These are phyloP conservation scores for Nerophis ophidion DNA, from an alignment of 2,113 vertebrate species.

Conservation along the genomic window DNA sequence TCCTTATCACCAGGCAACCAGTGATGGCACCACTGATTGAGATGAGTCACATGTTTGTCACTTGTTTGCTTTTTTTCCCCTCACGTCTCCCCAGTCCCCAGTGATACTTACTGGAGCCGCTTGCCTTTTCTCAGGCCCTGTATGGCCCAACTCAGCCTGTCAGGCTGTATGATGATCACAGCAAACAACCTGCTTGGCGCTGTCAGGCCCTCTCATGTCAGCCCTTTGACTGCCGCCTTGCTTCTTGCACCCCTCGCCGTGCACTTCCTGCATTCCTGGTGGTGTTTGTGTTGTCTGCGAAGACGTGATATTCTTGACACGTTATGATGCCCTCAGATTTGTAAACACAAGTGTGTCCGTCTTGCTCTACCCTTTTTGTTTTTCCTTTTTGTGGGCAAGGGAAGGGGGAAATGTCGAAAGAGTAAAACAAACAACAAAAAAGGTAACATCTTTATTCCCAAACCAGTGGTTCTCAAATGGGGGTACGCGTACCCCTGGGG, in stretches of 20 bases:
- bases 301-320: slow-evolving; percentile 15
- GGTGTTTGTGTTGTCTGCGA: slow-evolving; percentile 26
- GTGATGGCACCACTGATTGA: slow-evolving; percentile 42
- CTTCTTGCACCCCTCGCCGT: slow-evolving; percentile 38
- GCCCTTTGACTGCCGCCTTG: slow-evolving; percentile 47
- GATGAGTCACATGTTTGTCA: slow-evolving; percentile 52
- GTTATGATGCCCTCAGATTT: slow-evolving; percentile 14
- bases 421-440: no score
- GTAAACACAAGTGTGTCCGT: slow-evolving; percentile 2
- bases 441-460: no score
- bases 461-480: no score
- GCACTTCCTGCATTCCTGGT: background rate
- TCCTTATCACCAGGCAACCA: slow-evolving; percentile 57
- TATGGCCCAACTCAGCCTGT: slow-evolving; percentile 54
- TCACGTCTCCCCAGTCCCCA: slow-evolving; percentile 34
- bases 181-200: slow-evolving; percentile 62
- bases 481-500: no score
- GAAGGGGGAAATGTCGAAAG: no score
- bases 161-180: slow-evolving; percentile 64
- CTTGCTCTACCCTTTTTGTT: slow-evolving; percentile 12
- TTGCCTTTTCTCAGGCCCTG: slow-evolving; percentile 48
- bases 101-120: slow-evolving; percentile 43
- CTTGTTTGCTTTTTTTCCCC: slow-evolving; percentile 11
- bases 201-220: slow-evolving; percentile 64
- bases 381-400: background rate